phyloP scores from a whole-genome alignment of 2,888 invertebrate genomes.

The Acanthosepion lycidas region DNA sequence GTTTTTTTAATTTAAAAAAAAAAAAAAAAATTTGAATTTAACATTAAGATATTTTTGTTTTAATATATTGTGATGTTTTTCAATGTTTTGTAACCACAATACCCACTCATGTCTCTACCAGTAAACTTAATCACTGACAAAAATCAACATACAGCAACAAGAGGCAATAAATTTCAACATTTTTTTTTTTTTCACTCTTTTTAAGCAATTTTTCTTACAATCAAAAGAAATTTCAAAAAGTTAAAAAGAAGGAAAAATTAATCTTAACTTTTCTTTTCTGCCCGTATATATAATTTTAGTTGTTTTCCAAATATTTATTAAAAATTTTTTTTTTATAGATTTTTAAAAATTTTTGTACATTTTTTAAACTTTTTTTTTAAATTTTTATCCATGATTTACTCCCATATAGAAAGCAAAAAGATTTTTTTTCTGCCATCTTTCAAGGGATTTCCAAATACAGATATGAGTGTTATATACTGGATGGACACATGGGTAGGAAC shows the following conservation, averaged over 20 bases:
- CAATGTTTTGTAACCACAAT: background rate
- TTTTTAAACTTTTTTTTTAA: background rate
- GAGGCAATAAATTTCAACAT: constrained; percentile 17
- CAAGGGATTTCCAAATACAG: background rate
- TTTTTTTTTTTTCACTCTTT: background rate
- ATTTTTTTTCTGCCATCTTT: background rate
- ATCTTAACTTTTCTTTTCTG: background rate
- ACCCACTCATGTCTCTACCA: constrained; percentile 10
- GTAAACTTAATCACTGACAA: background rate
- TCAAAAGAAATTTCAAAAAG: background rate
- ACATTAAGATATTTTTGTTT: background rate
- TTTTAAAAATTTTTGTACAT: background rate
- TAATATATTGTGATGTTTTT: background rate
- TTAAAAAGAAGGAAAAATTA: background rate
- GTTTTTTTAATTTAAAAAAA: background rate
- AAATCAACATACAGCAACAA: constrained; percentile 11
- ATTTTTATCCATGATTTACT: background rate
- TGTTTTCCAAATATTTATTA: background rate
- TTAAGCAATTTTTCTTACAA: background rate
- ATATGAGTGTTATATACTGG: constrained; percentile 1
- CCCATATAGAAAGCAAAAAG: background rate
- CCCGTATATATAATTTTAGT: background rate
- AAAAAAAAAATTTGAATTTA: background rate
- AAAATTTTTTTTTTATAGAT: background rate
- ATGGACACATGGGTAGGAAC: background rate